Base-by-base conservation (phyloP, 2,888 invertebrate genomes). In the Alloplasta piceator region DNA sequence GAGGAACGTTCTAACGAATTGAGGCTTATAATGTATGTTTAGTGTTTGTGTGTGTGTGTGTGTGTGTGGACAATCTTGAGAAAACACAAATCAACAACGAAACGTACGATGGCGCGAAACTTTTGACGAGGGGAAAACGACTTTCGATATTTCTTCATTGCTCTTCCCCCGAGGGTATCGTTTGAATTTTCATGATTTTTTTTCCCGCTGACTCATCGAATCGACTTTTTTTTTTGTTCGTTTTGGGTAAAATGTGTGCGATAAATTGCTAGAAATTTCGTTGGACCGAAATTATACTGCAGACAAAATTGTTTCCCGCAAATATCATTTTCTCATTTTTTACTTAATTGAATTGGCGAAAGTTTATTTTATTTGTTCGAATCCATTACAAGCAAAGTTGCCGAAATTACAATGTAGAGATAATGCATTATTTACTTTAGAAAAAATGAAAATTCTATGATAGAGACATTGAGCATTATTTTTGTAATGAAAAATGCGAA, bases 71-170 rank as follows among this genome's bases (percentile, higher is more conserved):
- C 26, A 26, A 26, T 26, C n/a, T 12, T 16, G 16, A 26, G 26
- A 10, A 6, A 61, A 50, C 39, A 16, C 63, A n/a, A 52, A 63
- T 26, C 26, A 26, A 26, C 26, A 26, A 26, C 26, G 67, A 77
- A 16, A 16, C 63, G 39, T 70, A 61, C 50, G 36, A 43, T 66
- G 43, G 67, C 52, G 39, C 50, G 46, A 38, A 68, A 60, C 48
- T 12, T 71, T 60, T 61, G 52, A 48, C 39, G 46, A 39, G 26
- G 71, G 39, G 48, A 71, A 75, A 84, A 85, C 83, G 67, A 86
- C 80, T 87, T 85, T 85, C 84, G 76, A 84, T 86, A 83, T 87
- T 86, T 84, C 84, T 77, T 82, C 85, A 87, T 55, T 41, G 56
- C 52, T 48, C 56, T 36, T 12, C 63, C 64, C 61, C 71, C 50